A percentile compares a stretch with the other conserved stretches of the same genome.
These are phyloP conservation scores for Pyrgus malvae DNA, from an alignment of 2,888 invertebrate genomes.

Conservation along the genomic window DNA sequence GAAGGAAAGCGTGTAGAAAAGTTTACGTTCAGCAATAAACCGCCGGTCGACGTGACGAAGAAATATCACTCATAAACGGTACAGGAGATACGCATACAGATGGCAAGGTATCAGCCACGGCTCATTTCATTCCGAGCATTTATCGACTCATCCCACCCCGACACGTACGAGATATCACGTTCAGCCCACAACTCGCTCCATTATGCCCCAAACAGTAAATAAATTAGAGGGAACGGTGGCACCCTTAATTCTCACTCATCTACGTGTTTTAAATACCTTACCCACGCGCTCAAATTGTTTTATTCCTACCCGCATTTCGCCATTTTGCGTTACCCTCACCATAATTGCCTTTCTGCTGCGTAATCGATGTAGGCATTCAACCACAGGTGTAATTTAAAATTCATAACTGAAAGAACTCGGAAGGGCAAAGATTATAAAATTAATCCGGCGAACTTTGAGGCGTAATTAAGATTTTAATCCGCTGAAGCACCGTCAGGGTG, in stretches of 20 bases:
- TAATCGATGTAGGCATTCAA: constrained; percentile 35
- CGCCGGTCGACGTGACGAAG: constrained; percentile 12
- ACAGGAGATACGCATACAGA: constrained; percentile 21
- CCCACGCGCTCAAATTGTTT: constrained; percentile 26
- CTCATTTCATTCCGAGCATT: constrained; percentile 30
- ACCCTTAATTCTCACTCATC: constrained; percentile 26
- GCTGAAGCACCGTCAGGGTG: constrained; percentile 51
- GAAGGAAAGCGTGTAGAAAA: constrained; percentile 17
- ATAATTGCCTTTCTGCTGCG: constrained; percentile 28
- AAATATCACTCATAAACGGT: constrained; percentile 20
- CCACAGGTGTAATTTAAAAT: constrained; percentile 43
- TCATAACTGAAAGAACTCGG: constrained; percentile 45
- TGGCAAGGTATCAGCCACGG: constrained; percentile 24
- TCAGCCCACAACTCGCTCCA: constrained; percentile 29
- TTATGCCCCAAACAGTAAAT: constrained; percentile 32
- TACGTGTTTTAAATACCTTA: constrained; percentile 32
- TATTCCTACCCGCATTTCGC: constrained; percentile 23
- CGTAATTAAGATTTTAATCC: constrained; percentile 77
- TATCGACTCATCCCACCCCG: constrained; percentile 27
- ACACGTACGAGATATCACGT: constrained; percentile 26
- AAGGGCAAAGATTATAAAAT: constrained; percentile 62
- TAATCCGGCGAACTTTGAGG: constrained; percentile 63
- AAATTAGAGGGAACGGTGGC: constrained; percentile 29
- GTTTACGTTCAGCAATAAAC: constrained; percentile 22
- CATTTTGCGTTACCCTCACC: constrained; percentile 26